These are phyloP conservation scores for Rhabdomys pumilio DNA, from an alignment of 2,797 vertebrate species.

Conservation along the genomic window DNA sequence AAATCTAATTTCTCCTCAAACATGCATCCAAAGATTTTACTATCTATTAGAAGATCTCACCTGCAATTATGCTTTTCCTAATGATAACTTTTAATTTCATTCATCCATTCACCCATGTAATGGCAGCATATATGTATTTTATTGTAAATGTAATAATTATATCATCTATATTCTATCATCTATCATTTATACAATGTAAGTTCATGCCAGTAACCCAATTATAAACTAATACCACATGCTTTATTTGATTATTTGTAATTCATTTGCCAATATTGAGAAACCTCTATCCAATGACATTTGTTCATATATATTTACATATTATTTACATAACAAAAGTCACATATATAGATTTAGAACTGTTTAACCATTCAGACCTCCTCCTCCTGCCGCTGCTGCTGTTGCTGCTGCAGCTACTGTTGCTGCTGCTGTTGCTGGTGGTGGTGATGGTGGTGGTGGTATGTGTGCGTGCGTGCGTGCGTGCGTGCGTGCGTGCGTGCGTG, in stretches of 20 bases:
- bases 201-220: not conserved
- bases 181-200: not conserved
- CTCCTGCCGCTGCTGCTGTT: not conserved
- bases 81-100: not conserved
- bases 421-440: no score
- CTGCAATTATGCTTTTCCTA: not conserved
- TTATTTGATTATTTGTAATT: constrained; percentile 39
- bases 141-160: not conserved
- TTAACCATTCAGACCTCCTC: not conserved
- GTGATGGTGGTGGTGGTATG: no score
- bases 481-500: not conserved
- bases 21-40: not conserved
- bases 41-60: not conserved
- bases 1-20: constrained; percentile 14
- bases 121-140: constrained; percentile 9
- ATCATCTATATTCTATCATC: not conserved
- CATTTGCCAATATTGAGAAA: constrained; percentile 17
- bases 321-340: not conserved
- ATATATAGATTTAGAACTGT: constrained; percentile 33
- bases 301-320: not conserved
- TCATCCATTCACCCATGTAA: not conserved
- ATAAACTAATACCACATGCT: not conserved
- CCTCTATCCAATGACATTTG: not conserved
- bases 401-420: no score
- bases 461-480: not conserved